Base-by-base conservation (phyloP, 2,797 vertebrate genomes). In the Huso huso region DNA sequence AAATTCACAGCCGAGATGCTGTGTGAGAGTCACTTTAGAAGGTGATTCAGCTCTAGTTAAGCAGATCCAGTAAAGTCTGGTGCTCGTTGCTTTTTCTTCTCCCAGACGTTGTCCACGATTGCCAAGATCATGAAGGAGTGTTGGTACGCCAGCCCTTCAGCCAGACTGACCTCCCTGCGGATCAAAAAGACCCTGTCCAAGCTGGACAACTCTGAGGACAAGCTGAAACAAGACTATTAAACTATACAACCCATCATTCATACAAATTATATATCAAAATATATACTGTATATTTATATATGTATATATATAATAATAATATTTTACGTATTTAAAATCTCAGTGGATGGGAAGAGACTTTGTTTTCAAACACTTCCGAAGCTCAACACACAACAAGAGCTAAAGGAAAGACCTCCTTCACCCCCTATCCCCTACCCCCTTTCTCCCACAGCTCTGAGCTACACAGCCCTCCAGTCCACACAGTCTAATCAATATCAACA, bases 101-200 rank as follows among this genome's bases (percentile, higher is more conserved):
- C 75, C 61, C 75, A 96, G 95, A 91, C 92, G 69, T 82, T 95
- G 71, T 82, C 83, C 0, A 75, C 88, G 59, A 78, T 96, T 75
- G 90, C 87, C 1, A 96, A 88, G 83, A 88, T 94, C 78, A 99
- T 95, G 93, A 95, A 92, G 81, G 97, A 99, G 82, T 98, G 94
- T 70, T 99, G 96, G 96, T 97, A 92, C 81, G 92, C 94, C 74
- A 97, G 82, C 76, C 93, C 97, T 10, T 84, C 92, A 0, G 94
- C 97, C 48, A 93, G 97, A 48, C 94, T 99, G 74, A 97, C 97
- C 0, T 95, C 96, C 0, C 86, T 99, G 67, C 87, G 96, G 50
- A 92, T 99, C 70, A 95, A 91, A 78, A 99, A 99, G 86, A 95
- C 94, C 0, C 83, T 99, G 63, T 92, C 93, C 81, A 99, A 96